Conservation (phyloP, 2,888 invertebrate species). For the Petrophora chlorosata region DNA sequence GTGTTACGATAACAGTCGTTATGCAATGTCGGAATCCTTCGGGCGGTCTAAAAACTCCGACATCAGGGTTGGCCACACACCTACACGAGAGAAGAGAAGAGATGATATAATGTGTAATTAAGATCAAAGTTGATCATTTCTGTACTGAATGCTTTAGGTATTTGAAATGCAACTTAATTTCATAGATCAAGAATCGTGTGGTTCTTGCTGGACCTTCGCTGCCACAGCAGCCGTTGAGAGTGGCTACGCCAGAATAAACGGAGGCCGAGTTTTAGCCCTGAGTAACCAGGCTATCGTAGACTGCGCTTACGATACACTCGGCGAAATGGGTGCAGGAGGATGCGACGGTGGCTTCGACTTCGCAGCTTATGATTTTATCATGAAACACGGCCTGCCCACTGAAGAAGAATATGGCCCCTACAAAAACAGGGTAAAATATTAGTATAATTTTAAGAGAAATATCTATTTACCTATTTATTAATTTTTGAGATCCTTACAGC, state of each 20-base stretch:
- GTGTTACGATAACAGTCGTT: too few species aligned
- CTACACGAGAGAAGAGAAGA: too few species aligned
- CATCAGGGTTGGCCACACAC: too few species aligned
- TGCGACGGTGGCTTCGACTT: conserved; percentile 96
- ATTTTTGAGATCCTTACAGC: too few species aligned
- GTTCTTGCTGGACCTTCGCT: conserved; percentile 64
- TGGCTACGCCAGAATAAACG: conserved; percentile 57
- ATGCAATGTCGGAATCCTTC: too few species aligned
- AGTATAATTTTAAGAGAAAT: not conserved
- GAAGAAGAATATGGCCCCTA: conserved; percentile 96
- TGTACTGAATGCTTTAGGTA: not conserved
- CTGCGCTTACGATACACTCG: conserved; percentile 73
- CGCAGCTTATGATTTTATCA: conserved; percentile 93
- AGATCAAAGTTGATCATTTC: not conserved
- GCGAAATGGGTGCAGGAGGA: conserved; percentile 87
- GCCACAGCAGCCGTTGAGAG: conserved; percentile 62
- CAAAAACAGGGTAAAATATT: conserved; percentile 85
- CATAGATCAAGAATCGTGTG: conserved; percentile 61
- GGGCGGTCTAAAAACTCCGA: too few species aligned
- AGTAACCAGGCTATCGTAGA: conserved; percentile 67
- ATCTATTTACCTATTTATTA: too few species aligned
- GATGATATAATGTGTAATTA: too few species aligned
- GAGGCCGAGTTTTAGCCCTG: conserved; percentile 57
- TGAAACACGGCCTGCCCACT: conserved; percentile 89
- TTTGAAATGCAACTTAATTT: not conserved